Evolutionary conservation across 2,797 vertebrate genomes (phyloP).

Genomic region (Garrulus glandarius): DNA sequence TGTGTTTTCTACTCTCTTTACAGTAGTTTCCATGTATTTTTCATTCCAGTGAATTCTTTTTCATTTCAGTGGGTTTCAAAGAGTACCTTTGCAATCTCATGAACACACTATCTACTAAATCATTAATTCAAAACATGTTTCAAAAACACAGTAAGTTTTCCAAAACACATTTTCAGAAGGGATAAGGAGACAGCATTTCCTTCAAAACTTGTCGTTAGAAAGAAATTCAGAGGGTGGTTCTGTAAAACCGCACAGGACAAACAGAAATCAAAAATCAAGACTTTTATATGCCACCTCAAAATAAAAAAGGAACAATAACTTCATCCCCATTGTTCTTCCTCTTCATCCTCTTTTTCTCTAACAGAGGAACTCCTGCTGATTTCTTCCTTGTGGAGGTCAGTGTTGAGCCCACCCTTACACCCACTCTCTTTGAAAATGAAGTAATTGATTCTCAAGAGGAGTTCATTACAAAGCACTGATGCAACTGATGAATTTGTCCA

Average conservation of each 20-base stretch:
- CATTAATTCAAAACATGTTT: background rate
- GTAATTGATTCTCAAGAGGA: conserved; percentile 33
- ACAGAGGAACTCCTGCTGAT: conserved; percentile 8
- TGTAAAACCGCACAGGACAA: background rate
- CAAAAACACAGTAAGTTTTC: background rate
- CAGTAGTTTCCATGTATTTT: background rate
- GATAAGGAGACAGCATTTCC: background rate
- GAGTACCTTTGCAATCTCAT: background rate
- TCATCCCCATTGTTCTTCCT: background rate
- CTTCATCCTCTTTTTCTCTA: background rate
- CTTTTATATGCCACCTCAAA: background rate
- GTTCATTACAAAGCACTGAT: conserved; percentile 25
- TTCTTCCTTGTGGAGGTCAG: conserved; percentile 32
- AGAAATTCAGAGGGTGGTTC: background rate
- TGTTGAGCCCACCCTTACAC: background rate
- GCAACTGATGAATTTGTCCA: conserved; percentile 49
- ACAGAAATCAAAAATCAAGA: conserved; percentile 19
- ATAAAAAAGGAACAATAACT: background rate
- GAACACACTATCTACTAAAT: background rate
- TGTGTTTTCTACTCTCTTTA: background rate
- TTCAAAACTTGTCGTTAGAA: conserved; percentile 14
- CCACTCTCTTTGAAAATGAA: conserved; percentile 37
- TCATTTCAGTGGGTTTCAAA: background rate
- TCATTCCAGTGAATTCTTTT: background rate
- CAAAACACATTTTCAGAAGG: background rate